These are phyloP conservation scores for Ophion ventricosus DNA, from an alignment of 2,888 invertebrate genomes.

Conservation along the genomic window DNA sequence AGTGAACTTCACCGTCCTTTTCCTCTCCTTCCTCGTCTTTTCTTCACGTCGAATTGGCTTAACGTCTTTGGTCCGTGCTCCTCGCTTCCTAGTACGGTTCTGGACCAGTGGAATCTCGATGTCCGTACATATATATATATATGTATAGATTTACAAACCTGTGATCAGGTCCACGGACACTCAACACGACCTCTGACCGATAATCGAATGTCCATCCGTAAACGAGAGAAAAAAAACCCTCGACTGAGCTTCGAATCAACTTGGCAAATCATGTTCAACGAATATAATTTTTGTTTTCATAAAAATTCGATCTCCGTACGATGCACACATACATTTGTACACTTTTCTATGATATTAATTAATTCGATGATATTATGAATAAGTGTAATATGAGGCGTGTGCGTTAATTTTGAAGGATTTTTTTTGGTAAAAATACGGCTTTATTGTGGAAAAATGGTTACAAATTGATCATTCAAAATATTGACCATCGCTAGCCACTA, in stretches of 20 bases:
- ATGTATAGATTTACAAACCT: not conserved
- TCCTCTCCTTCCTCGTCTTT: constrained; percentile 4
- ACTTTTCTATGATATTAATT: no score
- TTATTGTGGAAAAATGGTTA: no score
- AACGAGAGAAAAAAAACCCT: not conserved
- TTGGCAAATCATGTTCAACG: not conserved
- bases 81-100: not conserved
- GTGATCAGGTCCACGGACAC: not conserved
- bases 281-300: not conserved
- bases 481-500: no score
- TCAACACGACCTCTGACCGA: not conserved
- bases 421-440: no score
- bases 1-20: not conserved
- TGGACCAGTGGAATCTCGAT: constrained; percentile 5
- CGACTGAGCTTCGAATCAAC: not conserved
- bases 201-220: constrained; percentile 29
- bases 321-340: no score
- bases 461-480: no score
- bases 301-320: no score
- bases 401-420: no score
- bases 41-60: constrained; percentile 38
- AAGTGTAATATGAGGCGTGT: no score
- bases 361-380: no score
- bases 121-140: not conserved
- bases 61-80: constrained; percentile 9